Evolutionary conservation across 2,888 invertebrate species (phyloP), one percentile per base, ranked within the genome.

Genomic region (Ommatoiulus sabulosus): DNA sequence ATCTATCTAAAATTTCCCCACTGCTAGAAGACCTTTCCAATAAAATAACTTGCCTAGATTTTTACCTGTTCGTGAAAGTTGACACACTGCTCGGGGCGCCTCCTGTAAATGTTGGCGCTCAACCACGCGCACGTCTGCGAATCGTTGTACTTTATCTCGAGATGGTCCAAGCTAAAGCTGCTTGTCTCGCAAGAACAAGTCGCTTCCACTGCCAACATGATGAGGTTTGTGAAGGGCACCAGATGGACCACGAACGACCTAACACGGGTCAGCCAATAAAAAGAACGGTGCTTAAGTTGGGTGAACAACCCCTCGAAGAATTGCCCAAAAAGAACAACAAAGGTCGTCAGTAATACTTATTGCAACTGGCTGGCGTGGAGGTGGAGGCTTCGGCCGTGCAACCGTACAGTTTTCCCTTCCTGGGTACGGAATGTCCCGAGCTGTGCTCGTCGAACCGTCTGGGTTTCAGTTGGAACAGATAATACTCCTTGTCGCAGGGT

Each of bases 161-260:
- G 52, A 35, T 63, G 89, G 10, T 87, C 44, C 84, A 89, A 44
- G 4, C 12, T 20, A 15, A 46, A 85, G 52, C 84, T 84, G 24
- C 52, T 52, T 2, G 72, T 72, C n/a, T 88, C 89, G 48, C 89
- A 89, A 1, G 63, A 43, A 88, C 92, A 92, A 3, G 90, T 87
- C 44, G 90, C 90, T 90, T 97, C 97, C 91, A 97, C 97, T 90
- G 97, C 97, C 90, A 97, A 94, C 90, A 97, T 93, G 91, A 97
- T 96, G 91, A 97, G 93, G 94, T 97, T 97, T 92, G 97, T 97
- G 92, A 97, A 96, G 87, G 96, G 97, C 91, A 97, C 97, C 93
- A 97, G 97, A 92, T 97, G 97, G 89, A 97, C 97, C 93, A 97
- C 97, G 93, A 97, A 97, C 44, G 97, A 97, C 91, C 97, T 96